Evolutionary conservation across 1,140 invertebrate species (phyloP).

Genomic region (Pomacea maculata): DNA sequence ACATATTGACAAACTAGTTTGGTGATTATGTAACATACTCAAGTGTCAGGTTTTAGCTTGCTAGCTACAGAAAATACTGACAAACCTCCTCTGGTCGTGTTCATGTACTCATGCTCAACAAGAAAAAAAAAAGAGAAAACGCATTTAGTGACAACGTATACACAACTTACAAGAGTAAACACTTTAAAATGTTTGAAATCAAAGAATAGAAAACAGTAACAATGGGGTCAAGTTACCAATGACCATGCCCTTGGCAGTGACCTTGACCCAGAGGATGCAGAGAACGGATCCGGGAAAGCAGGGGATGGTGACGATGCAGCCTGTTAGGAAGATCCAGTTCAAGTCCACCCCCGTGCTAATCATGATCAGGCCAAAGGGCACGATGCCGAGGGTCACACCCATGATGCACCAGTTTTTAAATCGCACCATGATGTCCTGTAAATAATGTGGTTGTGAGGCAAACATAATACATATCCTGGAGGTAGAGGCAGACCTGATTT

Average conservation of each 20-base stretch:
- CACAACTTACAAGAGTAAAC: too few relatives aligned
- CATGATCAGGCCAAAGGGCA: conserved; percentile 48
- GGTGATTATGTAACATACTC: too few relatives aligned
- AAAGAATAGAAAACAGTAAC: background rate
- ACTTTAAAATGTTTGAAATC: too few relatives aligned
- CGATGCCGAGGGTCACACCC: conserved; percentile 48
- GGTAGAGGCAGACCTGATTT: background rate
- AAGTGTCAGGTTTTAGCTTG: too few relatives aligned
- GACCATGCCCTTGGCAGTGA: conserved; percentile 38
- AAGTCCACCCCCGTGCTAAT: conserved; percentile 41
- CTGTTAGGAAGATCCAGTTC: conserved; percentile 49
- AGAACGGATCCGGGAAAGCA: conserved; percentile 47
- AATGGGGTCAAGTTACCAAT: conserved; percentile 30
- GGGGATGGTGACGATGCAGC: conserved; percentile 47
- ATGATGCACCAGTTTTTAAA: conserved; percentile 56
- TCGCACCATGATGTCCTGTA: conserved; percentile 47
- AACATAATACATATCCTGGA: too few relatives aligned
- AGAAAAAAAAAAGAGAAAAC: too few relatives aligned
- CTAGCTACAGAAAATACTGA: too few relatives aligned
- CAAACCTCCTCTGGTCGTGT: too few relatives aligned
- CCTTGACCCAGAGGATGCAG: conserved; percentile 49
- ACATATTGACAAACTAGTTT: too few relatives aligned
- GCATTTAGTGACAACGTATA: too few relatives aligned
- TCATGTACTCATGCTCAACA: too few relatives aligned
- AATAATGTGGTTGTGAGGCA: conserved; percentile 15